phyloP scores from a whole-genome alignment of 2,797 vertebrate genomes.

The Hypotaenidia okinawae region DNA sequence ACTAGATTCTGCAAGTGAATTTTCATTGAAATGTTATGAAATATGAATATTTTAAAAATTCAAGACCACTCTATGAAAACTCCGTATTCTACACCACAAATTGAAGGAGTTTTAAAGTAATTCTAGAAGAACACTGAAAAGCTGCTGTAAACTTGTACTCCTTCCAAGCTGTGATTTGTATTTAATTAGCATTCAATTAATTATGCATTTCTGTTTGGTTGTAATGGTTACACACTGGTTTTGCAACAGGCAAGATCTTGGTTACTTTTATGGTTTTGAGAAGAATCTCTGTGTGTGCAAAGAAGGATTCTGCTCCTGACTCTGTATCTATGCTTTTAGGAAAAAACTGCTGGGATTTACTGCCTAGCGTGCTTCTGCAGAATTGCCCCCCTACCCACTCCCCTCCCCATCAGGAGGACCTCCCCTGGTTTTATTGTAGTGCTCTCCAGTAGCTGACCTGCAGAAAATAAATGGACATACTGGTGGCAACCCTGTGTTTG shows the following conservation, averaged over 20 bases:
- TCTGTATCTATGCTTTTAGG: neutral
- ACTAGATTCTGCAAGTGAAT: neutral
- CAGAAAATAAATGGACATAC: neutral
- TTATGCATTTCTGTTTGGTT: slow-evolving; percentile 32
- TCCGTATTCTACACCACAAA: neutral
- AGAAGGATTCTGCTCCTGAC: neutral
- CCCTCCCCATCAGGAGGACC: accelerated
- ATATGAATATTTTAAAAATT: neutral
- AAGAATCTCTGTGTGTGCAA: neutral
- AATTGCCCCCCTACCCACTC: neutral
- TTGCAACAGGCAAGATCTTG: slow-evolving; percentile 28
- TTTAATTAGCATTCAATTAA: slow-evolving; percentile 64
- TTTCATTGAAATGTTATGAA: neutral
- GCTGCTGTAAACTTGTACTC: neutral
- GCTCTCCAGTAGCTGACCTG: neutral
- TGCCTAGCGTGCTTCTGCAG: neutral
- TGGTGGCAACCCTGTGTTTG: neutral
- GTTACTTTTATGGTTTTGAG: slow-evolving; percentile 13
- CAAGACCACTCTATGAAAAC: neutral
- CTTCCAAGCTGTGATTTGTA: slow-evolving; percentile 60
- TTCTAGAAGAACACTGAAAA: neutral
- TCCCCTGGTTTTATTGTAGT: neutral
- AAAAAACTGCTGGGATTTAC: neutral
- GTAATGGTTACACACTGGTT: slow-evolving; percentile 40
- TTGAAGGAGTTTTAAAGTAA: neutral